Evolutionary conservation across 2,113 vertebrate species (phyloP), one percentile per base, ranked within the genome.

Genomic region (Lipophrys pholis): DNA sequence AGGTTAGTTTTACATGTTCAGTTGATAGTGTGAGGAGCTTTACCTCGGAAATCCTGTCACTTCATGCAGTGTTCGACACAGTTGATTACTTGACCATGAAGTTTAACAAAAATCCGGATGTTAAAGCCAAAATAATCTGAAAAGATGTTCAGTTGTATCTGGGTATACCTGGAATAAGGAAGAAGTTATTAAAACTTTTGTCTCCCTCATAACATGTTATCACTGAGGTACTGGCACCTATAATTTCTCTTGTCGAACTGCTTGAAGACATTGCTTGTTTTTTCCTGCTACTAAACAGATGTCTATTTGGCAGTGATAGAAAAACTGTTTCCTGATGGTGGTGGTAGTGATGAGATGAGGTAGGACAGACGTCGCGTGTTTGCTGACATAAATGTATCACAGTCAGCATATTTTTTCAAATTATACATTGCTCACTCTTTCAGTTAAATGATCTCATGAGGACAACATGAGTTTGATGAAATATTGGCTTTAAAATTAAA

Each of bases 1-100:
- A 63, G 63, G 56, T 82, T 76, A 49, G 49, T 70, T 72, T 85
- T 77, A 55, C 7, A 8, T 14, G 1, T 38, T 41, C 53, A 42
- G 60, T 75, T 21, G 55, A 69, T 67, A 51, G 41, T 62, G 15
- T 5, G 40, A 12, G 52, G 38, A 56, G 30, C 61, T 17, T 41
- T 42, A n/a, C 41, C 57, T 39, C 21, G 69, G 43, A 15, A 41
- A 54, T 36, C 72, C 9, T 11, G 15, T 41, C 56, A 66, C 66
- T 64, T 61, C 8, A 66, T 58, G 80, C 16, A 6, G 14, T 21
- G 40, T 76, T 56, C 48, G 57, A 58, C 6, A 39, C 9, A 4
- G 35, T 43, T 59, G 35, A 54, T 36, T 66, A 21, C n/a, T 10
- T 71, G 50, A 6, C 21, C 36, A 51, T 50, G 14, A 9, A 50